Conservation (phyloP, 1,140 invertebrate genomes). For the Cephus cinctus region DNA sequence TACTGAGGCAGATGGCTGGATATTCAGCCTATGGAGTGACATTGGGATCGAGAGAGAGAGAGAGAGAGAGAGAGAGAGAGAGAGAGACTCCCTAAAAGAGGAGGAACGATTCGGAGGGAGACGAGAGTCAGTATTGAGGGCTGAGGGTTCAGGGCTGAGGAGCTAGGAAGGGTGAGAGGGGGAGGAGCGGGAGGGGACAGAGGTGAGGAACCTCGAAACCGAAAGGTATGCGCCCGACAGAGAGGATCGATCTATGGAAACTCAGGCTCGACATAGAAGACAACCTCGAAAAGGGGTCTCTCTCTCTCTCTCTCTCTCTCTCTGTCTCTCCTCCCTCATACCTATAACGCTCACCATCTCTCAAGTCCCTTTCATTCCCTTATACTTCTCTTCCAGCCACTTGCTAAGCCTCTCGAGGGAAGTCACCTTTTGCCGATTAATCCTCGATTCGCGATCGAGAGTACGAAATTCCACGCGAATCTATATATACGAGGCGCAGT, state of each 20-base stretch:
- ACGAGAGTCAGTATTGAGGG: not conserved
- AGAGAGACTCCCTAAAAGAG: not conserved
- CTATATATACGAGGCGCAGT: too few relatives aligned
- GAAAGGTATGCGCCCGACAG: constrained; percentile 39
- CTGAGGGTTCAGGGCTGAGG: constrained; percentile 11
- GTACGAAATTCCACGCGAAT: too few relatives aligned
- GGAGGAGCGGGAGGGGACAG: constrained; percentile 8
- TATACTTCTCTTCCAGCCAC: too few relatives aligned
- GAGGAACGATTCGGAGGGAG: not conserved
- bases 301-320: too few relatives aligned
- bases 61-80: not conserved
- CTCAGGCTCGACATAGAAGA: constrained; percentile 28
- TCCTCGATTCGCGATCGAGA: too few relatives aligned
- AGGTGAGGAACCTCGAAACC: constrained; percentile 21
- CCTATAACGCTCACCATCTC: too few relatives aligned
- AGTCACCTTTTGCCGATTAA: too few relatives aligned
- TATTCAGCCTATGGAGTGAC: not conserved
- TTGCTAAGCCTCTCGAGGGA: too few relatives aligned
- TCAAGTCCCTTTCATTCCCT: too few relatives aligned
- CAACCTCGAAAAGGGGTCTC: constrained; percentile 38
- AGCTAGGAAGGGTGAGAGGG: constrained; percentile 13
- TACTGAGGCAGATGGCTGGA: not conserved
- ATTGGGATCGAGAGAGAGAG: not conserved
- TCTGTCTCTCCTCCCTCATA: too few relatives aligned
- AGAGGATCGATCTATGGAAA: constrained; percentile 50